These are phyloP conservation scores for Crypturellus tataupa DNA, from an alignment of 2,797 vertebrate species.

Conservation along the genomic window DNA sequence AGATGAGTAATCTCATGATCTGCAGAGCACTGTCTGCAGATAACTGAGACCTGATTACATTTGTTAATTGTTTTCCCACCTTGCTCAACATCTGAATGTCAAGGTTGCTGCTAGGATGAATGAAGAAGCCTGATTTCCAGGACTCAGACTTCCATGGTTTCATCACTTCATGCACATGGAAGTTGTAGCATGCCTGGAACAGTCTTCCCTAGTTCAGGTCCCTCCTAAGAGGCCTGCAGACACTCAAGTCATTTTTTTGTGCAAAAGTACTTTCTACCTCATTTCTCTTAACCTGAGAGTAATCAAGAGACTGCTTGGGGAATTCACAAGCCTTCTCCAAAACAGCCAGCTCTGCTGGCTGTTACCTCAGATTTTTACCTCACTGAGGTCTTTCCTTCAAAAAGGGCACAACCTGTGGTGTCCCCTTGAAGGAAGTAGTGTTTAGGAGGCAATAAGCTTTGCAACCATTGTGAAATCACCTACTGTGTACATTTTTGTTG, in stretches of 20 bases:
- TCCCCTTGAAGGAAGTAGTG: conserved; percentile 21
- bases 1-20: not conserved
- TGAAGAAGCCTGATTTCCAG: not conserved
- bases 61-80: not conserved
- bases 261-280: not conserved
- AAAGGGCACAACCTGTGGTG: not conserved
- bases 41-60: not conserved
- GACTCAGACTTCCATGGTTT: not conserved
- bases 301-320: not conserved
- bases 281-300: not conserved
- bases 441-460: conserved; percentile 5
- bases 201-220: not conserved
- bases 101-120: not conserved
- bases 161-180: not conserved
- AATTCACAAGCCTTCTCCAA: not conserved
- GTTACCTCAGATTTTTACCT: not conserved
- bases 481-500: not conserved
- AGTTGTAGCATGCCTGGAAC: not conserved
- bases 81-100: not conserved
- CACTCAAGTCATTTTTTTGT: not conserved
- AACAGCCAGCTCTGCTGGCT: not conserved
- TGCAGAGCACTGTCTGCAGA: not conserved
- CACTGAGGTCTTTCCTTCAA: not conserved
- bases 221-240: not conserved
- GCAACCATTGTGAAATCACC: not conserved